phyloP scores from a whole-genome alignment of 2,797 vertebrate genomes.

The Momotus momota region DNA sequence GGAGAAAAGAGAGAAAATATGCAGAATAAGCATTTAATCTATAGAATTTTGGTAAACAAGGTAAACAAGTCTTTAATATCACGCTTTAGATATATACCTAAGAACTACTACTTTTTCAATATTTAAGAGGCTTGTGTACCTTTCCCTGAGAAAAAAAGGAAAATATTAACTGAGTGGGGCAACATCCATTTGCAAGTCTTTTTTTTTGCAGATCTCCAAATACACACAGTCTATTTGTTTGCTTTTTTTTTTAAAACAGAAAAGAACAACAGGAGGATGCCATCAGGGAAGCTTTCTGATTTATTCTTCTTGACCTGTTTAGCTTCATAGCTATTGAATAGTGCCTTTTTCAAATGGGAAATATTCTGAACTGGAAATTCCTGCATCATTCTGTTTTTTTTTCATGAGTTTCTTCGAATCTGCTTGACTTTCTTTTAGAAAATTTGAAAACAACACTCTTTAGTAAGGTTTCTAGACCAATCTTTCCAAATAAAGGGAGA shows the following conservation, averaged over 20 bases:
- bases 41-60: conserved; percentile 72
- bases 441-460: not conserved
- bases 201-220: not conserved
- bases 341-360: not conserved
- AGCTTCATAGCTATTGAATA: not conserved
- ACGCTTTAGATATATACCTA: not conserved
- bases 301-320: not conserved
- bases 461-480: not conserved
- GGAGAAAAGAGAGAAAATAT: conserved; percentile 74
- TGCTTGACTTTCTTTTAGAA: not conserved
- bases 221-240: not conserved
- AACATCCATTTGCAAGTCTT: not conserved
- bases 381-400: not conserved
- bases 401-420: not conserved
- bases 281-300: not conserved
- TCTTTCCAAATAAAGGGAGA: not conserved
- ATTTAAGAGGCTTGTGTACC: not conserved
- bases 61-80: not conserved
- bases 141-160: not conserved
- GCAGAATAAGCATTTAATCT: conserved; percentile 78
- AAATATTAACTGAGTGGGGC: not conserved
- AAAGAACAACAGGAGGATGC: not conserved
- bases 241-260: not conserved
- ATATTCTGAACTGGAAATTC: not conserved
- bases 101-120: not conserved